Evolutionary conservation across 2,888 invertebrate genomes (phyloP).

Genomic region (Rotaria macrura): DNA sequence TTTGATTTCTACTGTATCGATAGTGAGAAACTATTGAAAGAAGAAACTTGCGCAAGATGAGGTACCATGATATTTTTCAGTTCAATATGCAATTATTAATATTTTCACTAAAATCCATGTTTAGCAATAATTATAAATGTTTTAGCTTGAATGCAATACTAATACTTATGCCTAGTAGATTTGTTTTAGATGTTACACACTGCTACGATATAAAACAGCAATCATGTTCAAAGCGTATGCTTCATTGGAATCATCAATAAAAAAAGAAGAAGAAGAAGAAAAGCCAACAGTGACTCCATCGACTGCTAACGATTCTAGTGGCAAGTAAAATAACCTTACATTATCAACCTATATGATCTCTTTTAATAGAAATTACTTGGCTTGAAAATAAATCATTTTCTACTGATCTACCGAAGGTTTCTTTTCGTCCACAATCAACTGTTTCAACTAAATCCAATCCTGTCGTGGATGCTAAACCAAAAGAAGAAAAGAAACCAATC

Average conservation of each 20-base stretch:
- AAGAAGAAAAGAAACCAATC: neutral
- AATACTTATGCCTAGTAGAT: too few relatives aligned
- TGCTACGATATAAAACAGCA: neutral
- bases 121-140: neutral
- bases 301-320: neutral
- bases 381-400: neutral
- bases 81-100: too few relatives aligned
- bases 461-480: neutral
- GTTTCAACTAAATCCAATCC: neutral
- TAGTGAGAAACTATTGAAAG: too few relatives aligned
- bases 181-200: neutral
- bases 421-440: neutral
- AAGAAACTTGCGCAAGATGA: too few relatives aligned
- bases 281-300: neutral
- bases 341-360: neutral
- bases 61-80: too few relatives aligned
- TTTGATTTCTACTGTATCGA: too few relatives aligned
- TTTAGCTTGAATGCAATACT: neutral
- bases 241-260: neutral
- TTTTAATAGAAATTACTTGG: neutral
- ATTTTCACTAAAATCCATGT: too few relatives aligned
- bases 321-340: neutral
- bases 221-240: neutral
- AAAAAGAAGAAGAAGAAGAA: neutral
- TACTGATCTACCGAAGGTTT: neutral